Percentiles rank a stretch among this genome's conserved stretches.
These are phyloP conservation scores for Nyctereutes procyonoides DNA, from an alignment of 2,113 vertebrate genomes.

Conservation along the genomic window DNA sequence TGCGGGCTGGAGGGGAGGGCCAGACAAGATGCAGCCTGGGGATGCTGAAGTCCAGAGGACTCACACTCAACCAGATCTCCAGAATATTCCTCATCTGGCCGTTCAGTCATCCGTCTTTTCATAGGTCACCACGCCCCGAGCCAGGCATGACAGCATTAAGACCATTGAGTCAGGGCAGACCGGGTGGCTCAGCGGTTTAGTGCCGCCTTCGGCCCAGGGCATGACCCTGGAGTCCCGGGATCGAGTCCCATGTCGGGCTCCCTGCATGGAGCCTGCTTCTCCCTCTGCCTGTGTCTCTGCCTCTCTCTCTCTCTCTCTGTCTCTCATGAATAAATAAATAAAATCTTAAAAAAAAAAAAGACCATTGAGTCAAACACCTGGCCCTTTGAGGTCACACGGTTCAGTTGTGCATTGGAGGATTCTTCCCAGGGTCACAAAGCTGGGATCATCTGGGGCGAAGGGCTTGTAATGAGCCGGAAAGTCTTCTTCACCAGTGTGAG, in stretches of 20 bases:
- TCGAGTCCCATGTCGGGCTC: too few species aligned
- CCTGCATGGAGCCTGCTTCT: too few species aligned
- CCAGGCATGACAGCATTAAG: rapidly evolving
- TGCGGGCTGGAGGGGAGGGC: neutral
- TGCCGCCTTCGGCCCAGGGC: too few species aligned
- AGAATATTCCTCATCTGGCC: too few species aligned
- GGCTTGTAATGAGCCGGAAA: rapidly evolving
- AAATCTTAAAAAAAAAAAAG: too few species aligned
- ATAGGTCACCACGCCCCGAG: rapidly evolving
- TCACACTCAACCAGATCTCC: neutral
- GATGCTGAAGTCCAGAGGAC: too few species aligned
- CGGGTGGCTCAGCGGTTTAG: too few species aligned
- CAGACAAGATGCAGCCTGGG: rapidly evolving
- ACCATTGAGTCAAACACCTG: rapidly evolving
- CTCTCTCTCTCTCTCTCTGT: too few species aligned
- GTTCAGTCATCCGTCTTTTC: neutral
- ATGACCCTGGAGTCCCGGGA: too few species aligned
- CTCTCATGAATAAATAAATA: too few species aligned
- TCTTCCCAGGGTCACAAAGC: neutral
- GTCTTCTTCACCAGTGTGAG: neutral
- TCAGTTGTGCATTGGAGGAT: rapidly evolving
- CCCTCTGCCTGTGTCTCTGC: too few species aligned
- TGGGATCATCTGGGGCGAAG: neutral
- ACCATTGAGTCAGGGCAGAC: too few species aligned
- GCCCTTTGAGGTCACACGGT: rapidly evolving